Percentiles rank a stretch among this genome's conserved stretches.
Evolutionary conservation across 2,888 invertebrate genomes (phyloP).

Genomic region (Fabriciana adippe): DNA sequence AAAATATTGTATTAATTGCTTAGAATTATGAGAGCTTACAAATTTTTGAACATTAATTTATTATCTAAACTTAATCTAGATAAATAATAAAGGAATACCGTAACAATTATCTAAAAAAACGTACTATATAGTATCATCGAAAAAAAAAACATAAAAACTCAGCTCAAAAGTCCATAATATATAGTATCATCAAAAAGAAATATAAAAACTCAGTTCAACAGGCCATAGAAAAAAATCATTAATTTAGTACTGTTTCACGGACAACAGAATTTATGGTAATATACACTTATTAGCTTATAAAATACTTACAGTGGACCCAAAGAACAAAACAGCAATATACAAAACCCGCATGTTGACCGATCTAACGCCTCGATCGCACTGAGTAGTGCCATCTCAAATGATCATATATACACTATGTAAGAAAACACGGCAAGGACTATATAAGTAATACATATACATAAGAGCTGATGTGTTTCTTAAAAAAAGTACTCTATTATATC

Average conservation of each 20-base stretch:
- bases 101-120: too few relatives aligned
- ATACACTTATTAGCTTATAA: neutral
- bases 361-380: slow-evolving; percentile 45
- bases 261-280: neutral
- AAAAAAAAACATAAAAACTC: too few relatives aligned
- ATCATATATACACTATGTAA: slow-evolving; percentile 22
- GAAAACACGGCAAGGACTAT: slow-evolving; percentile 32
- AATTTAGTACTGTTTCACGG: neutral
- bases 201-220: too few relatives aligned
- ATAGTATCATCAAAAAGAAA: too few relatives aligned
- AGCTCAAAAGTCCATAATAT: too few relatives aligned
- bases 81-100: too few relatives aligned
- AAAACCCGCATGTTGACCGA: slow-evolving; percentile 47
- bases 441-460: neutral
- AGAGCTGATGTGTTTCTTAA: too few relatives aligned
- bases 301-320: slow-evolving; percentile 44
- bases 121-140: too few relatives aligned
- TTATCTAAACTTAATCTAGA: neutral
- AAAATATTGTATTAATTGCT: too few relatives aligned
- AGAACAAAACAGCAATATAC: slow-evolving; percentile 36
- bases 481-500: too few relatives aligned
- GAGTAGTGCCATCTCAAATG: slow-evolving; percentile 38
- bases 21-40: neutral
- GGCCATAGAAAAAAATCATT: too few relatives aligned
- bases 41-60: neutral